These are phyloP conservation scores for Tympanuchus pallidicinctus DNA, from an alignment of 2,113 vertebrate genomes.

Conservation along the genomic window DNA sequence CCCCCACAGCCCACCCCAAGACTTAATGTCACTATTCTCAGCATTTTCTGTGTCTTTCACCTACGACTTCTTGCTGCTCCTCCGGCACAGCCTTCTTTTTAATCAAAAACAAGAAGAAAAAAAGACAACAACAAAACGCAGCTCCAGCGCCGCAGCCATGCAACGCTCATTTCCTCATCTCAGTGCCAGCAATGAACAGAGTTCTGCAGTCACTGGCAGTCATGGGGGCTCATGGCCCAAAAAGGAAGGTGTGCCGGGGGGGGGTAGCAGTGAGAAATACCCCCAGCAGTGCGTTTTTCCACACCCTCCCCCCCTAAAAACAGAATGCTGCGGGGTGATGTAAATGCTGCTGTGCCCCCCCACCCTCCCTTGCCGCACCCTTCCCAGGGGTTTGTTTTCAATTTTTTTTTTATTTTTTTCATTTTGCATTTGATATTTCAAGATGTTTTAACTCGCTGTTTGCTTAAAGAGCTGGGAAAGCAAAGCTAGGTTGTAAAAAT, in stretches of 20 bases:
- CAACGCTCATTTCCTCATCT: conserved; percentile 53
- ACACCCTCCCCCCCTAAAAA: neutral
- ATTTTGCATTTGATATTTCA: no score
- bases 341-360: neutral
- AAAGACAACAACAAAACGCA: neutral
- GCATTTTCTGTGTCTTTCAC: neutral
- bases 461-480: conserved; percentile 37
- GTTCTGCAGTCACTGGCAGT: conserved; percentile 37
- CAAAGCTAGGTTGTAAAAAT: conserved; percentile 56
- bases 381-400: no score
- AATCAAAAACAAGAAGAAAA: neutral
- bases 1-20: neutral
- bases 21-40: neutral
- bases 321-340: neutral
- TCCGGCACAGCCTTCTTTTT: neutral
- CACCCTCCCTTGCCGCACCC: neutral
- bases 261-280: neutral
- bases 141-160: neutral
- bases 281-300: neutral
- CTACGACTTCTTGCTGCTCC: neutral
- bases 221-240: no score
- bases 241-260: neutral
- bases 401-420: no score
- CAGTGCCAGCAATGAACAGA: conserved; percentile 30
- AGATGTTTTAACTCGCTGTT: neutral